Evolutionary conservation across 2,888 invertebrate species (phyloP).

Genomic region (Cosmia trapezina): DNA sequence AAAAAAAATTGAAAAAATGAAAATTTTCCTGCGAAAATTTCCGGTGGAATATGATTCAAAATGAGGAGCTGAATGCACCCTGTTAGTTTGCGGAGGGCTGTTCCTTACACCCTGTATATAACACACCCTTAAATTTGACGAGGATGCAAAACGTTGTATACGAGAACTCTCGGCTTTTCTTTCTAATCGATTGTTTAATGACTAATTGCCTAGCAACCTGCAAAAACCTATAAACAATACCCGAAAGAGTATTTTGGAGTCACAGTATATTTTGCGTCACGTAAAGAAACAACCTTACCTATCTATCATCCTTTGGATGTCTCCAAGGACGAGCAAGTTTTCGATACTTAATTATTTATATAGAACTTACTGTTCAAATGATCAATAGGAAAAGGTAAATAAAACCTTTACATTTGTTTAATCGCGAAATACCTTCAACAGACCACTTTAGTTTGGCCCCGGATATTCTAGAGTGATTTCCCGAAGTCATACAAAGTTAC

Average conservation of each 20-base stretch:
- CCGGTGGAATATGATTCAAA: too few species aligned
- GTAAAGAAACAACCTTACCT: not conserved
- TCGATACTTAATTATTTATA: constrained; percentile 27
- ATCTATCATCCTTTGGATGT: not conserved
- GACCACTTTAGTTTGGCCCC: constrained; percentile 22
- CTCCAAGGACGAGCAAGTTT: constrained; percentile 10
- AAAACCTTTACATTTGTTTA: constrained; percentile 36
- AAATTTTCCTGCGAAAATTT: too few species aligned
- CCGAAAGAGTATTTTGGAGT: not conserved
- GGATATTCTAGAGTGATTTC: constrained; percentile 7
- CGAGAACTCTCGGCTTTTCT: too few species aligned
- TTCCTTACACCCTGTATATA: too few species aligned
- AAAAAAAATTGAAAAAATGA: too few species aligned
- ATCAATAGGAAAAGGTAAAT: constrained; percentile 42
- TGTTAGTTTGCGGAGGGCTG: too few species aligned
- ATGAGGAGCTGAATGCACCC: too few species aligned
- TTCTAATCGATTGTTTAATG: not conserved
- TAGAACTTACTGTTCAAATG: constrained; percentile 24
- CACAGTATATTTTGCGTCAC: not conserved
- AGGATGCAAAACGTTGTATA: too few species aligned
- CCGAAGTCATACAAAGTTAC: constrained; percentile 13
- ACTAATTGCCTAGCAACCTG: not conserved
- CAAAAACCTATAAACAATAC: not conserved
- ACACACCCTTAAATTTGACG: too few species aligned
- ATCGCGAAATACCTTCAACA: constrained; percentile 27